A percentile compares a stretch with the other conserved stretches of the same genome.
These are phyloP conservation scores for Calcarius lapponicus DNA, from an alignment of 2,797 vertebrate species.

Conservation along the genomic window DNA sequence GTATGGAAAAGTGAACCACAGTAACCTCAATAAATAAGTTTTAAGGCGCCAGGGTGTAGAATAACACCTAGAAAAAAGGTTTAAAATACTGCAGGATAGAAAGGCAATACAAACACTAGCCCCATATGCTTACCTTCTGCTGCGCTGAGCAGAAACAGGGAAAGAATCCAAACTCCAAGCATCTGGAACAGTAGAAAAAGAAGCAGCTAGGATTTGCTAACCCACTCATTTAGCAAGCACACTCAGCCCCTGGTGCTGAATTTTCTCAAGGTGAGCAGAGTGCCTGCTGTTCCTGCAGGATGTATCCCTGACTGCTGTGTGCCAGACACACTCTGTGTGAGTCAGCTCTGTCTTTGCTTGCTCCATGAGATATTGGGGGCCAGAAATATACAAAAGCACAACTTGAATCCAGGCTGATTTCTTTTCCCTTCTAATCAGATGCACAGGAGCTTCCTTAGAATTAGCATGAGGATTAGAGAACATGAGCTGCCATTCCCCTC, in stretches of 20 bases:
- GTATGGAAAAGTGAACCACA: not conserved
- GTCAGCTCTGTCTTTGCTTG: not conserved
- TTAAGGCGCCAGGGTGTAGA: not conserved
- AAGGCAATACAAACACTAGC: not conserved
- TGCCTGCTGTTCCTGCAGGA: not conserved
- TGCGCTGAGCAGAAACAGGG: not conserved
- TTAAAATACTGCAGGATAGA: not conserved
- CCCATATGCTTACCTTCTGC: conserved; percentile 47
- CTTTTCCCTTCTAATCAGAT: not conserved
- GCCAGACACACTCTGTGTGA: not conserved
- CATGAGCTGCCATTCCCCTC: not conserved
- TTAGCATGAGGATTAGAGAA: not conserved
- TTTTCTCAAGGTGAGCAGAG: not conserved
- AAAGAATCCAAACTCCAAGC: conserved; percentile 33
- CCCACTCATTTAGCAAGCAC: accelerated
- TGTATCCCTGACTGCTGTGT: accelerated
- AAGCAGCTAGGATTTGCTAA: not conserved
- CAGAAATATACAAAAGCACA: not conserved
- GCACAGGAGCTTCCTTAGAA: not conserved
- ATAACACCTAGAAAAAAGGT: not conserved
- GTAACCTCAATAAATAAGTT: not conserved
- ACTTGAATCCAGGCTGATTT: not conserved
- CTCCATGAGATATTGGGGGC: not conserved
- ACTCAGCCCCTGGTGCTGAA: not conserved
- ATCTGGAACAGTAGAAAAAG: conserved; percentile 56